Base-by-base conservation (phyloP, 2,113 vertebrate genomes). In the Gymnarchus niloticus region DNA sequence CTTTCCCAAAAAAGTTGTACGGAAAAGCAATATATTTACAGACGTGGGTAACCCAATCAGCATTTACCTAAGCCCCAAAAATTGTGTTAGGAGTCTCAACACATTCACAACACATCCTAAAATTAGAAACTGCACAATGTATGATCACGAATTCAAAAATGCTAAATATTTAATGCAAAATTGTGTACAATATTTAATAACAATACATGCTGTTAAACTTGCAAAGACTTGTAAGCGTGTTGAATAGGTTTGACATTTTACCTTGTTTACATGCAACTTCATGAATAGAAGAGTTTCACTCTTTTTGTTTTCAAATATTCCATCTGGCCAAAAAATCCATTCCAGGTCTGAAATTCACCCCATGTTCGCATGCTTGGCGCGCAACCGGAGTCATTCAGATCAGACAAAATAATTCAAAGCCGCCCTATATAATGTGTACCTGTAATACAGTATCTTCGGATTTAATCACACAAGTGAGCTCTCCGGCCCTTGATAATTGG, bases 401-500 rank as follows among this genome's bases (percentile, higher is more conserved):
- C 65, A 84, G 28, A 76, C n/a, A 54, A n/a, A 21, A 59, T 77
- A 61, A 87, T 57, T 44, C 56, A n/a, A 48, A 57, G 85, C 85
- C 65, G 73, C 80, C 84, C 54, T 86, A n/a, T n/a, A n/a, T n/a
- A 46, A 51, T 80, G 28, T 81, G 85, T 65, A 56, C 78, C 56
- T 33, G 81, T 86, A 44, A 81, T 52, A 37, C 3, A 69, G 46
- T 80, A 46, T 78, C 49, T 65, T 61, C 88, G 86, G 91, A 92
- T 93, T 89, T 91, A 92, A 93, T 94, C 91, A 90, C 86, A 88
- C 85, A 88, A 83, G 89, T 88, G 90, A 93, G 91, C 91, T 28
- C 85, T 89, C 89, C 92, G 90, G 89, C 89, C 93, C 90, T 89
- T 91, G 89, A 91, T 95, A 94, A 94, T 91, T 90, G 88, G 92